Percentiles rank a stretch among this genome's conserved stretches.
Evolutionary conservation across 2,797 vertebrate genomes (phyloP).

Genomic region (Rhyacichthys aspro): DNA sequence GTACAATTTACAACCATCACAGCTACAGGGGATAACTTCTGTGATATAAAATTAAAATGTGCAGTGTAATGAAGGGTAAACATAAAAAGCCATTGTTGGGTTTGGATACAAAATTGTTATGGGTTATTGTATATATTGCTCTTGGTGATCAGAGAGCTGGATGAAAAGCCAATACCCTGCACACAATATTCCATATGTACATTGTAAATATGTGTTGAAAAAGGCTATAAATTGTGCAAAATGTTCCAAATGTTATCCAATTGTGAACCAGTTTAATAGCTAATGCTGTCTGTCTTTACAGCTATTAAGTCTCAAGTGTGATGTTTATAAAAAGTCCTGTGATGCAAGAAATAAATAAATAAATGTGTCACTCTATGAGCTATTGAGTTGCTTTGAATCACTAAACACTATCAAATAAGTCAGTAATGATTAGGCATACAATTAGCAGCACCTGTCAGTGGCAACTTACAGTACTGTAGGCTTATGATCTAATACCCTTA

Average conservation of each 20-base stretch:
- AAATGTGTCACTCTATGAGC: slow-evolving; percentile 32
- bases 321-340: too few relatives aligned
- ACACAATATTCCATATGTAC: slow-evolving; percentile 46
- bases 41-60: background rate
- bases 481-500: slow-evolving; percentile 37
- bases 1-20: slow-evolving; percentile 65
- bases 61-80: slow-evolving; percentile 25
- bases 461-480: slow-evolving; percentile 48
- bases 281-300: slow-evolving; percentile 3
- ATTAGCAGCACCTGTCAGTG: slow-evolving; percentile 59
- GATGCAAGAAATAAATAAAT: slow-evolving; percentile 26
- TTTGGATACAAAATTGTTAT: too few relatives aligned
- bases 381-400: slow-evolving; percentile 35
- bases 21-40: slow-evolving; percentile 51
- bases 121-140: slow-evolving; percentile 73
- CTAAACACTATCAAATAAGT: slow-evolving; percentile 52
- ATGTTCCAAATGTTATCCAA: slow-evolving; percentile 2
- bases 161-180: slow-evolving; percentile 42
- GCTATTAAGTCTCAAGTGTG: slow-evolving; percentile 1
- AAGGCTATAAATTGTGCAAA: slow-evolving; percentile 39
- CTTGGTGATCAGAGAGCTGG: slow-evolving; percentile 43
- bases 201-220: slow-evolving; percentile 33
- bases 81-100: slow-evolving; percentile 18
- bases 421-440: slow-evolving; percentile 45
- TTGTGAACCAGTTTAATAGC: slow-evolving; percentile 18